Evolutionary conservation across 2,797 vertebrate species (phyloP).

Genomic region (Peromyscus attwateri): DNA sequence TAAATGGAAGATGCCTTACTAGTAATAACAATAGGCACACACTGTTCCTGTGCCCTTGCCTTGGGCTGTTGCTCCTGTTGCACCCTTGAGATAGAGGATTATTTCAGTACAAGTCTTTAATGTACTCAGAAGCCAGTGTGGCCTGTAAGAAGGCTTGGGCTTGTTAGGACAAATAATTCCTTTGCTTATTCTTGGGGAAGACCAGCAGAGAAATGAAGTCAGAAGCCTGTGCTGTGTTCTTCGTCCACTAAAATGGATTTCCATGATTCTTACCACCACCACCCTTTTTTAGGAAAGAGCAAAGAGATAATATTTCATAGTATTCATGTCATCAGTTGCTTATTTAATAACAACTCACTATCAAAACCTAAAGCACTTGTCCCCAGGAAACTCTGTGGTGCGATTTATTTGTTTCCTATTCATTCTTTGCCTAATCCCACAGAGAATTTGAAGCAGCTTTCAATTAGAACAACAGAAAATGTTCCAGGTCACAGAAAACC

Average conservation of each 20-base stretch:
- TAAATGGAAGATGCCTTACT: background rate
- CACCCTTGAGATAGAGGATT: background rate
- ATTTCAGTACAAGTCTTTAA: background rate
- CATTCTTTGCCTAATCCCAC: background rate
- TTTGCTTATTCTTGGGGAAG: constrained; percentile 35
- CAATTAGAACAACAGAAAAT: constrained; percentile 13
- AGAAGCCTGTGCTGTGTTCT: background rate
- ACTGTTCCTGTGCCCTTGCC: background rate
- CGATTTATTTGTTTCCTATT: constrained; percentile 29
- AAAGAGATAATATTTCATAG: background rate
- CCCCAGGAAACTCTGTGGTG: constrained; percentile 10
- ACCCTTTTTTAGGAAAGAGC: background rate
- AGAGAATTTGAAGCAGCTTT: constrained; percentile 25
- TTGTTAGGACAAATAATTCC: constrained; percentile 3
- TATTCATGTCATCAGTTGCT: background rate
- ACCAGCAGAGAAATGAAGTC: background rate
- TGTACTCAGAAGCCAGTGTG: background rate
- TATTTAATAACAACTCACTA: background rate
- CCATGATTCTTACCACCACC: background rate
- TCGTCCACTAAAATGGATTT: background rate
- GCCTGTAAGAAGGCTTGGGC: background rate
- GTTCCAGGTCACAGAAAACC: background rate
- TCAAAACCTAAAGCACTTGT: background rate
- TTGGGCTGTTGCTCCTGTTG: background rate
- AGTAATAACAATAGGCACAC: background rate